These are phyloP conservation scores for Tauraco hartlaubi DNA, from an alignment of 2,797 vertebrate genomes.

Conservation along the genomic window DNA sequence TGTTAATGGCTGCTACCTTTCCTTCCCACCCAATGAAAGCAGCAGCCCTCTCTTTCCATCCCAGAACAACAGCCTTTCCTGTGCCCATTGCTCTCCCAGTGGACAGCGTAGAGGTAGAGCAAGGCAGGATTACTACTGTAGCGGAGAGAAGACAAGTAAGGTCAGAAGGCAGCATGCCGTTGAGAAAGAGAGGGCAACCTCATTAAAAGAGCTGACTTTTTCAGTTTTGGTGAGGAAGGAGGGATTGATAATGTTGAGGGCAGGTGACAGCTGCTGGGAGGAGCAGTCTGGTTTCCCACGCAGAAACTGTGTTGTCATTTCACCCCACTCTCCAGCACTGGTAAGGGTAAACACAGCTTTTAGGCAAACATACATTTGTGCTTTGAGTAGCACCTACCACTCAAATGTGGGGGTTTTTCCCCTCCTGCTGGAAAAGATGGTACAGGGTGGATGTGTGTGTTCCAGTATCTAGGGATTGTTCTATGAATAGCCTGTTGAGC, in stretches of 20 bases:
- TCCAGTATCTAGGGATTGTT: neutral
- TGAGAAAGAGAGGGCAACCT: neutral
- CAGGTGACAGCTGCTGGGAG: neutral
- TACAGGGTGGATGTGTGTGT: neutral
- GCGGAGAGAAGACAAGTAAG: neutral
- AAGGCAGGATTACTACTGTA: neutral
- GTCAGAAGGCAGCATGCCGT: neutral
- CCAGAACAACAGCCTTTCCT: neutral
- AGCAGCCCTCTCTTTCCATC: neutral
- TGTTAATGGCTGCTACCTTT: neutral
- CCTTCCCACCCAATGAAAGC: neutral
- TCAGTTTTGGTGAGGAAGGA: neutral
- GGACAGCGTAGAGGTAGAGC: neutral
- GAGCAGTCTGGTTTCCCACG: neutral
- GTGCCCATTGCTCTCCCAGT: neutral
- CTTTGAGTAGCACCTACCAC: neutral
- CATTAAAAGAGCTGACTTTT: neutral
- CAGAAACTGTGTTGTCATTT: neutral
- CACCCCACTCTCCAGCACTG: neutral
- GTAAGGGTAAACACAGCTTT: neutral
- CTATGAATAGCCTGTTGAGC: neutral
- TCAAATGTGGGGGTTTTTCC: neutral
- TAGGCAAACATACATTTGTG: neutral
- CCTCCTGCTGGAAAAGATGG: neutral
- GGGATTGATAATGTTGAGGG: neutral